Evolutionary conservation across 1,140 invertebrate species (phyloP).

Genomic region (Amyelois transitella): DNA sequence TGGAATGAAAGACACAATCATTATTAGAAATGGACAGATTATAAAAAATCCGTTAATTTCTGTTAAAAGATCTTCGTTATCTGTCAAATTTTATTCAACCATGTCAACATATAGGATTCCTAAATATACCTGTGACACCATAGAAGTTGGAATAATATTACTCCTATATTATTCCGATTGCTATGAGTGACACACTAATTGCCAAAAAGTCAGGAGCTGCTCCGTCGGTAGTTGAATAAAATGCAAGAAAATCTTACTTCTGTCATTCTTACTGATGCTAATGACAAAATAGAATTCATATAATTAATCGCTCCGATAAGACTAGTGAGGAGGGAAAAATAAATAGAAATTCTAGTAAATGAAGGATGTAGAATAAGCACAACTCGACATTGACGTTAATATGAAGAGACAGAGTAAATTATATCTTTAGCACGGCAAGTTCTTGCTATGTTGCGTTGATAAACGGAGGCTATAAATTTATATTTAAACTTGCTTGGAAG

Average conservation of each 20-base stretch:
- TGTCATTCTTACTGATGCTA: neutral
- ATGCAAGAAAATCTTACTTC: neutral
- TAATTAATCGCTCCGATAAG: neutral
- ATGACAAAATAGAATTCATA: neutral
- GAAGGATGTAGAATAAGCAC: neutral
- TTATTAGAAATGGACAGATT: no score
- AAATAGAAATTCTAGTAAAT: neutral
- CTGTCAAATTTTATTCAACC: no score
- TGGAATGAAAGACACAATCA: no score
- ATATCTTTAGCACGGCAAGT: neutral
- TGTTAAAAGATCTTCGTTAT: no score
- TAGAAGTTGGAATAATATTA: no score
- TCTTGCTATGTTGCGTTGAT: neutral
- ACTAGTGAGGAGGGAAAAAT: neutral
- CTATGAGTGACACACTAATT: no score
- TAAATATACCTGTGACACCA: no score
- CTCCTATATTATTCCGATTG: no score
- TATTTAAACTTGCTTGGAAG: slow-evolving; percentile 6
- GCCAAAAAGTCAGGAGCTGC: no score
- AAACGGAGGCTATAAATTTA: slow-evolving; percentile 4
- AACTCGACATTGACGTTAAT: neutral
- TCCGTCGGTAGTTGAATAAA: no score
- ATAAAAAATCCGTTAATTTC: no score
- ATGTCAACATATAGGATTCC: no score
- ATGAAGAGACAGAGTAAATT: neutral